Base-by-base conservation (phyloP, 1,140 invertebrate species). In the Nymphalis io region DNA sequence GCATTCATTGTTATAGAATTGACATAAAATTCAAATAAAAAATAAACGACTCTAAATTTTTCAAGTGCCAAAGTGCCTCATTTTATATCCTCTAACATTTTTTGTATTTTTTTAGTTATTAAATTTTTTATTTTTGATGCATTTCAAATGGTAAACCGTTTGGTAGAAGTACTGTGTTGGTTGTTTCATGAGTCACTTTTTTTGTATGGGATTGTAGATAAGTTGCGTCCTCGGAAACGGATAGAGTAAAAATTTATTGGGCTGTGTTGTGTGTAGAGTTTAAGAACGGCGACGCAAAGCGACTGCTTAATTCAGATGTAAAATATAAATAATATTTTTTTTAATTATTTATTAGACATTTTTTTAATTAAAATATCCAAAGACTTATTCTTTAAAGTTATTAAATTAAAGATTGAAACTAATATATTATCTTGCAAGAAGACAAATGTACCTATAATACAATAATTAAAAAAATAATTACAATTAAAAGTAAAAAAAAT, bases 201-300 rank as follows among this genome's bases (percentile, higher is more conserved):
- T 58, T 46, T 44, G 44, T 58, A 44, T 70, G 27, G 48, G 62
- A 39, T 62, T 39, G 60, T 67, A 62, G 51, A 20, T 51, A 51
- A 51, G 46, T 20, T 20, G 18, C 46, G 46, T 20, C 46, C 46
- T 51, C 12, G 16, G 15, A 27, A 55, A 27, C 21, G 51, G 67
- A 64, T 73, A 76, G 68, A 68, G 60, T 76, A 73, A 63, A 61
- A 72, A 83, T 81, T 79, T 74, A 83, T 84, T 80, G 79, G 88
- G 88, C 86, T 90, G 88, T 90, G 88, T 84, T 87, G 86, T 72
- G 71, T 75, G 59, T 90, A 88, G 83, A 73, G 44, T 78, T 80
- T 86, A 88, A 82, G 83, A 82, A 60, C 57, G 44, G 63, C 53
- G 51, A 51, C 27, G 46, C 44, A 48, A 61, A 48, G 20, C 42